Evolutionary conservation across 2,113 vertebrate genomes (phyloP).

Genomic region (Amphiprion ocellaris): DNA sequence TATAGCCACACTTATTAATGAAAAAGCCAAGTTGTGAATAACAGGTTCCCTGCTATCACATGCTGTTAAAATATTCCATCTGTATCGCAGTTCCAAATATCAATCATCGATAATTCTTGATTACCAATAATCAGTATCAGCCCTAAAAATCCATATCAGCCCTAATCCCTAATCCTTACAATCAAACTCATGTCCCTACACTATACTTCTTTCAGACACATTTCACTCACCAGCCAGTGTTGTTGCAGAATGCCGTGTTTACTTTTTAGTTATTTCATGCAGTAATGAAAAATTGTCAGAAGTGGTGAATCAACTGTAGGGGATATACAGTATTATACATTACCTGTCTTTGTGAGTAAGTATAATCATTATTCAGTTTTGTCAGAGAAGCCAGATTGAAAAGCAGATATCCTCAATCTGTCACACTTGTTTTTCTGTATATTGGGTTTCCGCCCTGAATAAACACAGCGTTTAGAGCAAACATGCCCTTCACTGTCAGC

Average conservation of each 20-base stretch:
- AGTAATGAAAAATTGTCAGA: neutral
- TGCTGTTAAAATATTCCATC: no score
- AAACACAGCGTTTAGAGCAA: slow-evolving; percentile 14
- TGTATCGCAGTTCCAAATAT: no score
- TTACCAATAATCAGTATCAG: no score
- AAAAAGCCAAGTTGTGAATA: no score
- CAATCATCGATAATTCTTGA: no score
- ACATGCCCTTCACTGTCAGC: neutral
- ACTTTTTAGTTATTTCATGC: neutral
- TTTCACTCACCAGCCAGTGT: neutral
- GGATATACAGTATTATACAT: neutral
- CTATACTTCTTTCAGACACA: no score
- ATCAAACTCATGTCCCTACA: no score
- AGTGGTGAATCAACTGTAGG: neutral
- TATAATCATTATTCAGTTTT: slow-evolving; percentile 19
- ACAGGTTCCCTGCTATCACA: no score
- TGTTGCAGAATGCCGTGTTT: neutral
- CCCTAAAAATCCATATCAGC: no score
- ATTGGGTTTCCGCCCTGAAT: slow-evolving; percentile 9
- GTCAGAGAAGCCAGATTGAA: slow-evolving; percentile 16
- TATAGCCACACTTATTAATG: no score
- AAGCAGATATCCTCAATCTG: neutral
- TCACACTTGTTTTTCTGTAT: neutral
- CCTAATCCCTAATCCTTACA: no score
- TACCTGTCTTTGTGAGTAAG: slow-evolving; percentile 7